Percentiles rank a stretch among this genome's conserved stretches.
Evolutionary conservation across 2,888 invertebrate genomes (phyloP).

Genomic region (Platypus cylindrus): DNA sequence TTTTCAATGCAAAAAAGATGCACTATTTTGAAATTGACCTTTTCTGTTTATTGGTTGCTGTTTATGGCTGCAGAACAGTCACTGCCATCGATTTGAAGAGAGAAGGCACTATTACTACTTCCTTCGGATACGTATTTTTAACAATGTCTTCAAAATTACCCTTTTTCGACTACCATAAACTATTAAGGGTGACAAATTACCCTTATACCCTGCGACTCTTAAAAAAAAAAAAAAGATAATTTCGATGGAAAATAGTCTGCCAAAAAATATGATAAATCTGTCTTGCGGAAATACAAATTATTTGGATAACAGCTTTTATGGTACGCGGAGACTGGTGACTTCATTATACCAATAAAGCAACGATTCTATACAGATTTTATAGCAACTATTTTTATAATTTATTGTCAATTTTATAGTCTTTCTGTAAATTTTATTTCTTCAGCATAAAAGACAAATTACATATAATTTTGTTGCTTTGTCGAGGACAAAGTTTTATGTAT

Average conservation of each 20-base stretch:
- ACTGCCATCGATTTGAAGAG: background rate
- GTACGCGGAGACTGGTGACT: slow-evolving; percentile 12
- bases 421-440: slow-evolving; percentile 11
- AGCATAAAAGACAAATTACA: slow-evolving; percentile 10
- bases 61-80: background rate
- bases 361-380: slow-evolving; percentile 15
- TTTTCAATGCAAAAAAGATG: too few relatives aligned
- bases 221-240: slow-evolving; percentile 14
- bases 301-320: slow-evolving; percentile 14
- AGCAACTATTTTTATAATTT: slow-evolving; percentile 14
- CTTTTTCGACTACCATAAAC: slow-evolving; percentile 12
- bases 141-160: slow-evolving; percentile 10
- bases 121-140: slow-evolving; percentile 6
- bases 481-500: too few relatives aligned
- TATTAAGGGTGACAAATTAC: slow-evolving; percentile 14
- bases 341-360: slow-evolving; percentile 14
- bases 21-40: slow-evolving; percentile 14
- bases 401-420: slow-evolving; percentile 9
- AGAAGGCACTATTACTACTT: background rate
- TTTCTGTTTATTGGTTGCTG: too few relatives aligned
- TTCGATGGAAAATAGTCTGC: slow-evolving; percentile 6
- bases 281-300: slow-evolving; percentile 14
- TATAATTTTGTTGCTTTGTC: slow-evolving; percentile 8
- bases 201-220: slow-evolving; percentile 7
- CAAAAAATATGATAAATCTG: slow-evolving; percentile 11